A percentile compares a stretch with the other conserved stretches of the same genome.
Conservation (phyloP, 2,113 vertebrate genomes). For the Sinocyclocheilus rhinocerous region DNA sequence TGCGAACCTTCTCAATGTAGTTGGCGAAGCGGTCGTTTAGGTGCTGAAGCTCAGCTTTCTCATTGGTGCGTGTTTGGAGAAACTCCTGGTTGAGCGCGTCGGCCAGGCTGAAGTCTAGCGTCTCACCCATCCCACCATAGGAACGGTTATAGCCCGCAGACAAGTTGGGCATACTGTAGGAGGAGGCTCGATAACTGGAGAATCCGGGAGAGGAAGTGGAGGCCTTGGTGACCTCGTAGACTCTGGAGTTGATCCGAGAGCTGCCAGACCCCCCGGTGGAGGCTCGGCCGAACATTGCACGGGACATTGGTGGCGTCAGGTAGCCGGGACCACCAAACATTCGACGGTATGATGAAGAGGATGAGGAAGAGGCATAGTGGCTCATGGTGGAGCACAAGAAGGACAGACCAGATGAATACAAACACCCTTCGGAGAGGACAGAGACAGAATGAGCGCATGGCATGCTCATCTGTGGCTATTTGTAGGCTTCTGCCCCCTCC, state of each 20-base stretch:
- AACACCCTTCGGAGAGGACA: slow-evolving; percentile 43
- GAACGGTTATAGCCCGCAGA: slow-evolving; percentile 64
- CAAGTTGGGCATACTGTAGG: slow-evolving; percentile 49
- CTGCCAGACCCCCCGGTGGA: slow-evolving; percentile 69
- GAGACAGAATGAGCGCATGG: slow-evolving; percentile 45
- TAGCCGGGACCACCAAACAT: slow-evolving; percentile 79
- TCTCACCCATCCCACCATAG: slow-evolving; percentile 85
- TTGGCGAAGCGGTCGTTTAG: slow-evolving; percentile 94
- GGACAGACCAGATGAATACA: slow-evolving; percentile 9
- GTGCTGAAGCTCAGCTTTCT: slow-evolving; percentile 94
- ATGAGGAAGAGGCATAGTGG: slow-evolving; percentile 83
- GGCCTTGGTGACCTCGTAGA: slow-evolving; percentile 87
- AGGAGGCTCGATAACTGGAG: slow-evolving; percentile 76
- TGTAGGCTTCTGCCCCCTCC: slow-evolving; percentile 60
- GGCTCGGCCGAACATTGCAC: slow-evolving; percentile 74
- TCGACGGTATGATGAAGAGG: slow-evolving; percentile 88
- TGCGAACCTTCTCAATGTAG: slow-evolving; percentile 97
- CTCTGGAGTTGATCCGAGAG: slow-evolving; percentile 78
- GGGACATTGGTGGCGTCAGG: slow-evolving; percentile 76
- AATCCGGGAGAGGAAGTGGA: slow-evolving; percentile 63
- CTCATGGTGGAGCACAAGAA: slow-evolving; percentile 77
- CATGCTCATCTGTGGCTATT: slow-evolving; percentile 59
- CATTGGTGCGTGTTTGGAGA: slow-evolving; percentile 91
- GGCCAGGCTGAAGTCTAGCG: slow-evolving; percentile 91
- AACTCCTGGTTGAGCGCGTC: slow-evolving; percentile 97